Base-by-base conservation (phyloP, 2,113 vertebrate genomes). In the Thinocorus orbignyianus region DNA sequence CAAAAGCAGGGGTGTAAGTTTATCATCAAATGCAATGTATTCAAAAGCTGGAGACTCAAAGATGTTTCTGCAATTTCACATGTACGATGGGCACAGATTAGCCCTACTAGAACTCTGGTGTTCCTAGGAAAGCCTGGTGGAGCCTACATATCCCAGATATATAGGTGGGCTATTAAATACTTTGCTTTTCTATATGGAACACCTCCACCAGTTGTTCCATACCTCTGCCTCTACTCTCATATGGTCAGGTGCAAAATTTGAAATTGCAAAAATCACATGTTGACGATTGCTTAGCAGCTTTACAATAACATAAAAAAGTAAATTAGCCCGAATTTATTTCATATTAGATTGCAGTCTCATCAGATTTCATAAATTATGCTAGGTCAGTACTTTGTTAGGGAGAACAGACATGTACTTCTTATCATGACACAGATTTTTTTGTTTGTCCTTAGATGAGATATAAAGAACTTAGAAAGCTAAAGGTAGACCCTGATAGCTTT, bases 1-100 rank as follows among this genome's bases (percentile, higher is more conserved):
- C 10, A 51, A 93, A 95, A 87, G 74, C 64, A 95, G 51, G 72
- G 65, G 57, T 93, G 15, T 44, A 91, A 78, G 68, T 87, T 69
- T 48, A 16, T 3, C 8, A 33, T 41, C 79, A 62, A 96, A 90
- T 49, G n/a, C 35, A 93, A 81, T 12, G 6, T 44, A 35, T n/a
- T 68, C 26, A 72, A 42, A 81, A 74, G 12, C n/a, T 16, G 55
- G 44, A 90, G 92, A 71, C 26, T 35, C 52, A 81, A 15, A 84
- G 41, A 13, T 4, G 7, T 37, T 92, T 86, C 73, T 55, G 9
- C 42, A 58, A 49, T 7, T 55, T 3, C 42, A 20, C 20, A 52
- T 10, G 46, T 69, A 44, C 10, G 14, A 82, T 57, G 31, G 51
- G 17, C 41, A 87, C 37, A 78, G 18, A 18, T 55, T 33, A 55